Evolutionary conservation across 2,888 invertebrate genomes (phyloP), one percentile per base, ranked within the genome.

Genomic region (Ophion slaviceki): DNA sequence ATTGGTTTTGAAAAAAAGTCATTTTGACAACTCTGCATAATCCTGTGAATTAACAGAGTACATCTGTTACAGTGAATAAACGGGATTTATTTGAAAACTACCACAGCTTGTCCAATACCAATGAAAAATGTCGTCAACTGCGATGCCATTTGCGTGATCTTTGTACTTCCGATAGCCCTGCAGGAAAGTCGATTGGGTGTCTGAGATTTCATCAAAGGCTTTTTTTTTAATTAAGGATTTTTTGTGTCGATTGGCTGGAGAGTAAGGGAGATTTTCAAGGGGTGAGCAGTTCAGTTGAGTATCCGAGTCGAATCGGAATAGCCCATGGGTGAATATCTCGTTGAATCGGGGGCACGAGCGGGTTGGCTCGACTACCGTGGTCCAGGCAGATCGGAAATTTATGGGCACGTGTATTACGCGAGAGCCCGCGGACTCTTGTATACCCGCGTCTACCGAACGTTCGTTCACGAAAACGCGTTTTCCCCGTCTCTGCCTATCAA

Each of bases 301-400:
- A 36, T 68, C 28, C 47, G 28, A 68, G 28, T 11, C 6, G n/a
- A 53, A 61, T 57, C 28, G 45, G n/a, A 68, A 61, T 68, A 68
- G 7, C 78, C 61, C 53, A 32, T n/a, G 17, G 8, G 10, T 6
- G 64, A 62, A 53, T 53, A 36, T 70, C 68, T 72, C 59, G 66
- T 28, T 45, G 57, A 80, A 71, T 64, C 64, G 72, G 59, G 72
- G 57, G 66, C 72, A 66, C 45, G 66, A 64, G 20, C 53, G 17
- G 45, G 57, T 28, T 67, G 74, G 68, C 68, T 74, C 20, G 74
- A 28, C 61, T 68, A 70, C 83, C 68, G 67, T 80, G 84, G 75
- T 68, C 70, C 70, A 64, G 84, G 75, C 75, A 84, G 80, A 80
- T 84, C 62, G 71, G 80, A 80, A 79, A 84, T 84, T 84, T 84